Conservation (phyloP, 1,140 invertebrate genomes). For the Pseudobourletiella spinata region DNA sequence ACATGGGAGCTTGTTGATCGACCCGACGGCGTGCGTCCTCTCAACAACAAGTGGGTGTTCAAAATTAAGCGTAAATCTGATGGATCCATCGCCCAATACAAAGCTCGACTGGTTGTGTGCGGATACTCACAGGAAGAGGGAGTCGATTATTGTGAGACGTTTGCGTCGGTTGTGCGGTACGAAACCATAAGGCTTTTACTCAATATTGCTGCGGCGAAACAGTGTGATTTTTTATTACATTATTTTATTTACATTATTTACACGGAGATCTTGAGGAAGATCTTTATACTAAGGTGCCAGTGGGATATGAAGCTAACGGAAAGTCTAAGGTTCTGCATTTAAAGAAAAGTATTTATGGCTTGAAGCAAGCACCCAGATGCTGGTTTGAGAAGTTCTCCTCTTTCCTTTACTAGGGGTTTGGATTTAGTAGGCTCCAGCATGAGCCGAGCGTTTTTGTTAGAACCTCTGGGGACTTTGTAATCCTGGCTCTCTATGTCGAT, state of each 20-base stretch:
- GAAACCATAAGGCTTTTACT: conserved; percentile 40
- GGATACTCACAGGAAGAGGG: conserved; percentile 26
- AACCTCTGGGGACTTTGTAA: conserved; percentile 21
- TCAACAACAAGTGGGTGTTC: conserved; percentile 27
- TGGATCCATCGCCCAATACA: not conserved
- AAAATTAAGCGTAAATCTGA: conserved; percentile 1
- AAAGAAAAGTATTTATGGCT: conserved; percentile 36
- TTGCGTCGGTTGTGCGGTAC: conserved; percentile 39
- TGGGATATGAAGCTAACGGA: conserved; percentile 19
- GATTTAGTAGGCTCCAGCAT: conserved; percentile 33
- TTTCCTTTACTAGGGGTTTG: conserved; percentile 37
- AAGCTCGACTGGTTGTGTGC: conserved; percentile 25
- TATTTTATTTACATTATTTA: conserved; percentile 34
- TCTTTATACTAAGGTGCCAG: conserved; percentile 35
- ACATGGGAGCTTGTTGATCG: conserved; percentile 20
- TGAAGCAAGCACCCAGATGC: conserved; percentile 38
- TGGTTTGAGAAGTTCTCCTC: conserved; percentile 38
- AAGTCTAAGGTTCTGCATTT: not conserved
- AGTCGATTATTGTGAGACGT: conserved; percentile 37
- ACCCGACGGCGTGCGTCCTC: conserved; percentile 17
- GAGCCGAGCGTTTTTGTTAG: conserved; percentile 39
- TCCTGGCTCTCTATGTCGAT: conserved; percentile 42
- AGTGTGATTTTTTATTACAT: conserved; percentile 3
- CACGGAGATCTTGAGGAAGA: conserved; percentile 34
- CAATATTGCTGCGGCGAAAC: conserved; percentile 33